Percentiles rank a stretch among this genome's conserved stretches.
These are phyloP conservation scores for Tyrannus savana DNA, from an alignment of 2,113 vertebrate genomes.

Conservation along the genomic window DNA sequence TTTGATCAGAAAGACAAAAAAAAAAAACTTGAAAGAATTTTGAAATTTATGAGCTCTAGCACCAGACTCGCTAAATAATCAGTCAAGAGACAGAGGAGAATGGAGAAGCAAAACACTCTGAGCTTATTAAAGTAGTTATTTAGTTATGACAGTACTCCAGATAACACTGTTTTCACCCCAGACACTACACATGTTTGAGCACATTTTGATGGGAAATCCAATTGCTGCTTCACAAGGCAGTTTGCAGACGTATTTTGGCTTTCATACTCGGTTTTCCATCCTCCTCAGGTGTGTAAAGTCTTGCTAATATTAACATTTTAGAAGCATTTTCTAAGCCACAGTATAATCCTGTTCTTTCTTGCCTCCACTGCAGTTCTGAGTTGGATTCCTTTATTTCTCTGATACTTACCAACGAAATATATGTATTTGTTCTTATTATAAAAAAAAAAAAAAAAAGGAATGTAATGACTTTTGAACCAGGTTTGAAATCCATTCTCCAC, in stretches of 20 bases:
- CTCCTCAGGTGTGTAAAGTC: background rate
- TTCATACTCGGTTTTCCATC: background rate
- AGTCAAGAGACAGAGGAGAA: background rate
- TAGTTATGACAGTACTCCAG: background rate
- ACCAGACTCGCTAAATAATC: background rate
- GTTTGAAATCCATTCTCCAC: background rate
- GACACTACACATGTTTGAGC: background rate
- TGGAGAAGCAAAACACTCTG: background rate
- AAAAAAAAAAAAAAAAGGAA: background rate
- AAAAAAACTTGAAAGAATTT: constrained; percentile 31
- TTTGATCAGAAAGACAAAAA: constrained; percentile 21
- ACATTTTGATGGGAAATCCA: background rate
- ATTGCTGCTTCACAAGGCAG: background rate
- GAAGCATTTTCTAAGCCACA: background rate
- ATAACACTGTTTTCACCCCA: background rate
- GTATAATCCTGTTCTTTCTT: background rate
- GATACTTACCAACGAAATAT: background rate
- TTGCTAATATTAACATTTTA: background rate
- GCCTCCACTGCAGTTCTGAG: background rate
- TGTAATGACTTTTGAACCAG: background rate
- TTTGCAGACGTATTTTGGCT: background rate
- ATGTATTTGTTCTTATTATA: background rate
- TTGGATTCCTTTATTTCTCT: background rate
- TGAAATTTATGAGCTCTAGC: constrained; percentile 8
- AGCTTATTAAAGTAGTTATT: background rate